Evolutionary conservation across 2,113 vertebrate species (phyloP), one percentile per base, ranked within the genome.

Genomic region (Alethe diademata): DNA sequence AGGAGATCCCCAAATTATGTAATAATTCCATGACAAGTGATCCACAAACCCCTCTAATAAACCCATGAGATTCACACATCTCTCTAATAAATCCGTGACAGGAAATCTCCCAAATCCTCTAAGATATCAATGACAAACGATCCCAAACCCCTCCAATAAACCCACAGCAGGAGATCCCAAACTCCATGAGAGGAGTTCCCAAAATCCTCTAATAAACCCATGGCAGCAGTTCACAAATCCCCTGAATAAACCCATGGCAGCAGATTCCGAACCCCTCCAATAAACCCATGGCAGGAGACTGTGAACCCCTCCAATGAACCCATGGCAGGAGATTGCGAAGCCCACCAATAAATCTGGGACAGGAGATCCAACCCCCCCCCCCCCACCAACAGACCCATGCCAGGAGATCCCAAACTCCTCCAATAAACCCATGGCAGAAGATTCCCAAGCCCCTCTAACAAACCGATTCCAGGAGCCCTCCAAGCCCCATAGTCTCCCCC

Each of bases 211-310:
- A 51, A 31, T 6, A 65, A 53, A 35, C 1, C 25, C 25, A 26
- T 3, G 14, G 0, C 23, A 28, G 9, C 18, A 45, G 25, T 17
- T 17, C 14, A 19, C 9, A 54, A 48, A 19, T 2, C 19, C 12
- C 11, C 5, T 9, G 11, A 6, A 72, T 14, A 72, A 42, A 42
- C 3, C n/a, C 15, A 19, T 2, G 26, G 0, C 20, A 40, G 7
- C 3, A 24, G 28, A 7, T 13, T 4, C 35, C 13, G 20, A n/a
- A 40, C 1, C 3, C 3, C 9, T 3, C 8, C 5, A 26, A 62
- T 4, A 45, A 33, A 35, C 2, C 8, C 23, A 35, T 0, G 17
- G 2, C 9, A 51, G 13, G 6, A 51, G 29, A 16, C 11, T 8
- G 4, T 51, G 23, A 23, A n/a, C 2, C 26, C 12, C 26, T 3